A percentile compares a stretch with the other conserved stretches of the same genome.
phyloP scores from a whole-genome alignment of 1,140 invertebrate genomes.

The Scaptomyza graminum region DNA sequence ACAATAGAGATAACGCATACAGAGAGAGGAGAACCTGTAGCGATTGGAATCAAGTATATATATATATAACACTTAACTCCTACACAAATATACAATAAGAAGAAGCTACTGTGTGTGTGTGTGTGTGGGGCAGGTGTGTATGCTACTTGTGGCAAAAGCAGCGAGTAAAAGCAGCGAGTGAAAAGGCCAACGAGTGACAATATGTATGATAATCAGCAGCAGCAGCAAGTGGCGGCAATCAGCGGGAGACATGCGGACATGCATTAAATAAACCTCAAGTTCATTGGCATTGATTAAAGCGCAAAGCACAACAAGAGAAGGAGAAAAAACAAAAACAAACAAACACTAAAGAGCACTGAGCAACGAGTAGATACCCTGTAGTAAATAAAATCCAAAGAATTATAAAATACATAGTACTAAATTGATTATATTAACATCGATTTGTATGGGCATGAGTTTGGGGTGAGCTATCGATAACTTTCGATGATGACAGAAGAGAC shows the following conservation, averaged over 20 bases:
- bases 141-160: background rate
- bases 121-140: constrained; percentile 1
- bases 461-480: too few species aligned
- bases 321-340: constrained; percentile 33
- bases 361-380: too few species aligned
- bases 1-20: constrained; percentile 45
- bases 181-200: background rate
- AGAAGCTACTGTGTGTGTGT: constrained; percentile 23
- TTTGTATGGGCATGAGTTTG: too few species aligned
- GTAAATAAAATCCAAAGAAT: too few species aligned
- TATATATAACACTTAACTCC: constrained; percentile 8
- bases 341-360: too few species aligned
- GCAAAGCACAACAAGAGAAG: constrained; percentile 33
- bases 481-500: too few species aligned
- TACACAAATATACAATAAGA: constrained; percentile 39
- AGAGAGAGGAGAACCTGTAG: constrained; percentile 11
- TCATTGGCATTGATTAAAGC: constrained; percentile 75
- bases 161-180: constrained; percentile 6
- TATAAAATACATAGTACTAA: too few species aligned
- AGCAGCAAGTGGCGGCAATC: constrained; percentile 4
- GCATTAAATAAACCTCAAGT: constrained; percentile 68
- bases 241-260: constrained; percentile 15
- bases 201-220: too few species aligned
- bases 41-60: constrained; percentile 44
- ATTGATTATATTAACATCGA: too few species aligned